Conservation (phyloP, 1,140 invertebrate species). For the Drosophila eugracilis region DNA sequence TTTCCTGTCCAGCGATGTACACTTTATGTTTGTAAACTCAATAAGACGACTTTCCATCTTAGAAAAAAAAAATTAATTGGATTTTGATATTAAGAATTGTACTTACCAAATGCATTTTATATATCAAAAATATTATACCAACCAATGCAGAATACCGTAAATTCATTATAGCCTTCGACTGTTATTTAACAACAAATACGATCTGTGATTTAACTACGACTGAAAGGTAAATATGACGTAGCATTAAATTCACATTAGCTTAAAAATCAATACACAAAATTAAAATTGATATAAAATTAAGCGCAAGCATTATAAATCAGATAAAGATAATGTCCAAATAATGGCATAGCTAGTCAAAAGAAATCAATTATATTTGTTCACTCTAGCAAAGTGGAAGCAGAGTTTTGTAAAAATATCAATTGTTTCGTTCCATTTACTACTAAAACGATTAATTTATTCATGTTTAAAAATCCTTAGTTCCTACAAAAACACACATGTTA, state of each 20-base stretch:
- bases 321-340: too few species aligned
- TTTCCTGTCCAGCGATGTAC: neutral
- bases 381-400: too few species aligned
- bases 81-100: neutral
- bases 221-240: neutral
- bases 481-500: conserved; percentile 72
- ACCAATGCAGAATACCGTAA: neutral
- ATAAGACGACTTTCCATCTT: neutral
- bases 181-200: neutral
- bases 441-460: conserved; percentile 75
- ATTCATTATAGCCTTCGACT: neutral
- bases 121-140: neutral
- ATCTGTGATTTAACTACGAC: neutral
- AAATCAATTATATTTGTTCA: too few species aligned
- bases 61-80: neutral
- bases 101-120: conserved; percentile 3
- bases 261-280: neutral
- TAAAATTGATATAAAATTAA: neutral
- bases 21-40: conserved; percentile 31
- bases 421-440: conserved; percentile 22
- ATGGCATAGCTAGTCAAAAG: too few species aligned
- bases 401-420: neutral
- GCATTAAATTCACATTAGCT: neutral
- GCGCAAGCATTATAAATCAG: neutral
- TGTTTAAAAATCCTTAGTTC: conserved; percentile 55